These are phyloP conservation scores for Drosophila baimaii DNA, from an alignment of 1,140 invertebrate genomes.

Conservation along the genomic window DNA sequence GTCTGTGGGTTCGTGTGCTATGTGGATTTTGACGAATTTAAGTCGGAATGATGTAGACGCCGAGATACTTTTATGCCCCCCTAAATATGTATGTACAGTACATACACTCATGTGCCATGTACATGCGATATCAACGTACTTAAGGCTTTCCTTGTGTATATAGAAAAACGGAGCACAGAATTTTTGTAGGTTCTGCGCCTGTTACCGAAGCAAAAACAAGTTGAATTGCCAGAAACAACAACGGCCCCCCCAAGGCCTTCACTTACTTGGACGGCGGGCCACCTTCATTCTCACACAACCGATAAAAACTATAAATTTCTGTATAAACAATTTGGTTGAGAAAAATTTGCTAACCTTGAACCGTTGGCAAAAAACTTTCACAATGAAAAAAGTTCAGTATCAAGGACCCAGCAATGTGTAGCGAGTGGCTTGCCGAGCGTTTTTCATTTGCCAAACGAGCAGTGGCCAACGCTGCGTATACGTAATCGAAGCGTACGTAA, in stretches of 20 bases:
- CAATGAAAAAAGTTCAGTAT: slow-evolving; percentile 82
- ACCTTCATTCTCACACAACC: slow-evolving; percentile 14
- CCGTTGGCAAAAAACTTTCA: slow-evolving; percentile 79
- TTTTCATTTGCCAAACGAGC: slow-evolving; percentile 54
- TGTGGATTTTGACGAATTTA: slow-evolving; percentile 62
- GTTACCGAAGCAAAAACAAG: slow-evolving; percentile 53
- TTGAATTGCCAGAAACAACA: slow-evolving; percentile 10
- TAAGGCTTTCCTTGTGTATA: slow-evolving; percentile 25
- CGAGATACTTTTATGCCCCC: slow-evolving; percentile 35
- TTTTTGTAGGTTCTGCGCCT: slow-evolving; percentile 56
- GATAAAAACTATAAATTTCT: slow-evolving; percentile 40
- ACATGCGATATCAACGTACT: slow-evolving; percentile 37
- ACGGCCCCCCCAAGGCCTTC: no score
- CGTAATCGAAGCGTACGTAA: slow-evolving; percentile 55
- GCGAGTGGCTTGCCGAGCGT: slow-evolving; percentile 52
- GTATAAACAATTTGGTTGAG: slow-evolving; percentile 43
- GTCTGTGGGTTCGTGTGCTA: slow-evolving; percentile 49
- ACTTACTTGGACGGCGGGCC: no score
- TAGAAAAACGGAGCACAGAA: slow-evolving; percentile 45
- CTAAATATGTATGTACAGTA: slow-evolving; percentile 6
- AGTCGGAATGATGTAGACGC: slow-evolving; percentile 18
- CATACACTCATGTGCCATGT: slow-evolving; percentile 18
- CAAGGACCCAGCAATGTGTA: slow-evolving; percentile 73
- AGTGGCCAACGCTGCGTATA: slow-evolving; percentile 69
- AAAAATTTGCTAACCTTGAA: slow-evolving; percentile 68